Evolutionary conservation across 2,888 invertebrate genomes (phyloP), one percentile per base, ranked within the genome.

Genomic region (Apotomis betuletana): DNA sequence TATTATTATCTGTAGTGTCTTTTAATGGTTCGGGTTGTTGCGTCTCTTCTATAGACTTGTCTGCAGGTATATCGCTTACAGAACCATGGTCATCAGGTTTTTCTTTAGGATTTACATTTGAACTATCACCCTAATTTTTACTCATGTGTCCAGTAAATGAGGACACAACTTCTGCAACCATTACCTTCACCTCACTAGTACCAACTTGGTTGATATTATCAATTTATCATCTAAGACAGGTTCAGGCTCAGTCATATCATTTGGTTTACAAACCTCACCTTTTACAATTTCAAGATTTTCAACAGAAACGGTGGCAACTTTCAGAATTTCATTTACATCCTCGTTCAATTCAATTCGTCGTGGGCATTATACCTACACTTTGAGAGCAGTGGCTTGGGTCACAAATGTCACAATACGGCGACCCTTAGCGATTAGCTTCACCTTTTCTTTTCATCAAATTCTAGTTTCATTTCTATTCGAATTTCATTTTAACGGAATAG

Each of bases 41-140:
- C 9, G 46, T 54, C 8, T 68, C 72, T 63, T 72, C 62, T 13
- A 60, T 46, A 12, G 60, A 64, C 13, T 46, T 58, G 3, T 65
- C 63, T n/a, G 49, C 52, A 59, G 67, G 59, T 58, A 15, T 52
- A 15, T 68, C 58, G 15, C 52, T 54, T 13, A 49, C 10, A 5
- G 72, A 54, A 68, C 62, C 52, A 38, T 57, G 57, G 0, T 51
- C 67, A n/a, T 63, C 41, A 15, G 41, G 44, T 12, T 38, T 61
- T 36, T 46, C 52, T 63, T 70, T 36, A 52, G 44, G 41, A 59
- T 51, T 59, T 13, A 8, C 52, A 5, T 41, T 15, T 3, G 15
- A 12, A 15, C 41, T 51, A 46, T 27, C 27, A 27, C 62, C 12
- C 27, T 57, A n/a, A 27, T 44, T 57, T 51, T 51, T 51, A 60